A percentile compares a stretch with the other conserved stretches of the same genome.
phyloP scores from a whole-genome alignment of 2,888 invertebrate species.

The Drosophila kanekoi region DNA sequence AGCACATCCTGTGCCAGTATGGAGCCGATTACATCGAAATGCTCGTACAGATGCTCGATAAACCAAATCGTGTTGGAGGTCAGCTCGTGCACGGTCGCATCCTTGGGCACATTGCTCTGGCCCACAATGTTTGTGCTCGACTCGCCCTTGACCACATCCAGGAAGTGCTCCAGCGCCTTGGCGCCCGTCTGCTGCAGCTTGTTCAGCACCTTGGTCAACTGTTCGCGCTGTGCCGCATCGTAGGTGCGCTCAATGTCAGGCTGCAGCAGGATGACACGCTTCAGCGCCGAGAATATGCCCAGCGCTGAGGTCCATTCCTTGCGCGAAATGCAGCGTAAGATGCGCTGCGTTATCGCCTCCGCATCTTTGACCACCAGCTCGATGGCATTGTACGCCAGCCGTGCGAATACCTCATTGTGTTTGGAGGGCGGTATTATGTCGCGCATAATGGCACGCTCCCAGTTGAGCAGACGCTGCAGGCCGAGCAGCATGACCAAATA shows the following conservation, averaged over 20 bases:
- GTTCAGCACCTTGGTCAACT: constrained; percentile 90
- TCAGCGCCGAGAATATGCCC: constrained; percentile 93
- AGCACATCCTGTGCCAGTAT: constrained; percentile 88
- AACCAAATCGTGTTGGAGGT: constrained; percentile 97
- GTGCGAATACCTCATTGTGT: constrained; percentile 93
- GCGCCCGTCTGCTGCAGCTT: constrained; percentile 92
- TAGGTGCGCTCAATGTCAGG: constrained; percentile 93
- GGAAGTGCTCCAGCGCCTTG: constrained; percentile 96
- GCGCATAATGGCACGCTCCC: constrained; percentile 93
- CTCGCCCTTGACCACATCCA: constrained; percentile 93
- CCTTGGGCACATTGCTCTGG: constrained; percentile 89
- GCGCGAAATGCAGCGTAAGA: constrained; percentile 90
- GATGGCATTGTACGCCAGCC: constrained; percentile 93
- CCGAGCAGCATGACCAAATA: constrained; percentile 93
- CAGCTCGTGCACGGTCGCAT: constrained; percentile 98
- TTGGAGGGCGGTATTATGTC: constrained; percentile 93
- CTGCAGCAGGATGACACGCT: constrained; percentile 90
- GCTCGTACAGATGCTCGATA: constrained; percentile 93
- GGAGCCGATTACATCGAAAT: constrained; percentile 90
- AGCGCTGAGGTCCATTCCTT: constrained; percentile 93
- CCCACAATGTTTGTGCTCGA: constrained; percentile 89
- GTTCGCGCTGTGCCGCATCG: constrained; percentile 89
- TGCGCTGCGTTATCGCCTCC: constrained; percentile 91
- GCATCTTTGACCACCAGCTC: constrained; percentile 94
- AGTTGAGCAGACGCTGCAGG: constrained; percentile 93